Conservation (phyloP, 2,797 vertebrate genomes). For the Sebastes diploproa region DNA sequence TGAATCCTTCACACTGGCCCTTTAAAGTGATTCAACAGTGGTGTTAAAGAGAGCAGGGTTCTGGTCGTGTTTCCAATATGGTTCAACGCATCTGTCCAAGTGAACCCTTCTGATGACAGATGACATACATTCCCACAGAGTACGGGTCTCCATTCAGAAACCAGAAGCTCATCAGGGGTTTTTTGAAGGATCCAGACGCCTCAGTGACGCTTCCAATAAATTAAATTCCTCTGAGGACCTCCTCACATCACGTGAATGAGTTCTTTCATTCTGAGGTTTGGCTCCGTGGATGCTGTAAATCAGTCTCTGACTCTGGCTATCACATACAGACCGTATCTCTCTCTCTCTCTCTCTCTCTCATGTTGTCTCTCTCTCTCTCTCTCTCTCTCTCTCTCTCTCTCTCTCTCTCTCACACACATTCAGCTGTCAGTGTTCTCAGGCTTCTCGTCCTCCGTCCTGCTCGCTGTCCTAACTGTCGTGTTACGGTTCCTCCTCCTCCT, state of each 20-base stretch:
- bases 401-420: neutral
- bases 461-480: no score
- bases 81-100: neutral
- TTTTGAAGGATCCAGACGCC: neutral
- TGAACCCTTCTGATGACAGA: neutral
- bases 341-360: neutral
- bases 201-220: neutral
- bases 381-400: no score
- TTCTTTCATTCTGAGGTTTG: neutral
- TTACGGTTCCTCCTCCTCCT: neutral
- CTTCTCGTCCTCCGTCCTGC: neutral
- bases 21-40: neutral
- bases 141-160: neutral
- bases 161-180: neutral
- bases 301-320: neutral
- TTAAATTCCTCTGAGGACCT: neutral
- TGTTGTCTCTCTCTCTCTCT: neutral
- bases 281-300: neutral
- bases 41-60: neutral
- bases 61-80: neutral
- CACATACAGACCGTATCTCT: neutral
- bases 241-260: neutral
- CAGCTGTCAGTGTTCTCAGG: neutral
- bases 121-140: neutral
- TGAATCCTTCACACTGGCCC: neutral